phyloP scores from a whole-genome alignment of 2,888 invertebrate genomes.

The Netelia melanura region DNA sequence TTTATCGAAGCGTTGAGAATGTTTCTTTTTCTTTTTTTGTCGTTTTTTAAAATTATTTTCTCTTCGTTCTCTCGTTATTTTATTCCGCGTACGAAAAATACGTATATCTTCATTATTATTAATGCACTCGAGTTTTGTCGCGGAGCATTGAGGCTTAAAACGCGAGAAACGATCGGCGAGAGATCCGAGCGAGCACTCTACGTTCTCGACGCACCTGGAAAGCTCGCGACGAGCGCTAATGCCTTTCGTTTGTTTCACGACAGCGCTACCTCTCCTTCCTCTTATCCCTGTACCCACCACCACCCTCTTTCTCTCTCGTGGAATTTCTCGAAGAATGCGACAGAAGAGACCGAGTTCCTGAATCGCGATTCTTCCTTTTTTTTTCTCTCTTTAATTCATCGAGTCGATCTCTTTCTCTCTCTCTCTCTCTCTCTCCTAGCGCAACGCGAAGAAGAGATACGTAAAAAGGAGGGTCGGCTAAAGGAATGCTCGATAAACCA shows the following conservation, averaged over 20 bases:
- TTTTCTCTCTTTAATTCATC: not conserved
- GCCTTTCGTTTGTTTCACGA: constrained; percentile 72
- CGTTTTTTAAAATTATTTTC: not conserved
- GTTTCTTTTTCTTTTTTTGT: not conserved
- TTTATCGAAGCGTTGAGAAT: not conserved
- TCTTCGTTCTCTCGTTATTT: not conserved
- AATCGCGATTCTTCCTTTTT: constrained; percentile 56
- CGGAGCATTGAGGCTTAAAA: not conserved
- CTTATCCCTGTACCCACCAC: not conserved
- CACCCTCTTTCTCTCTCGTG: constrained; percentile 42
- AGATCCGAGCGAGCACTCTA: constrained; percentile 20
- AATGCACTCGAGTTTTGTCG: not conserved
- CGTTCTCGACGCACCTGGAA: constrained; percentile 46
- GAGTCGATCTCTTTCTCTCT: not conserved
- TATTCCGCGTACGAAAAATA: not conserved
- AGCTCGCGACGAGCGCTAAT: constrained; percentile 66
- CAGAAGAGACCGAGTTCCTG: constrained; percentile 64
- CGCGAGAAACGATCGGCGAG: not conserved
- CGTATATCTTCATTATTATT: not conserved
- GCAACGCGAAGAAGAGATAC: not conserved
- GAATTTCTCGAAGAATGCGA: constrained; percentile 71
- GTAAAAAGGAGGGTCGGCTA: constrained; percentile 27
- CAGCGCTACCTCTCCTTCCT: constrained; percentile 16
- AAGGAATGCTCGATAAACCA: constrained; percentile 59
- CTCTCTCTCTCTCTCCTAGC: constrained; percentile 8